These are phyloP conservation scores for Mycetomoellerius zeteki DNA, from an alignment of 1,140 invertebrate species.

Conservation along the genomic window DNA sequence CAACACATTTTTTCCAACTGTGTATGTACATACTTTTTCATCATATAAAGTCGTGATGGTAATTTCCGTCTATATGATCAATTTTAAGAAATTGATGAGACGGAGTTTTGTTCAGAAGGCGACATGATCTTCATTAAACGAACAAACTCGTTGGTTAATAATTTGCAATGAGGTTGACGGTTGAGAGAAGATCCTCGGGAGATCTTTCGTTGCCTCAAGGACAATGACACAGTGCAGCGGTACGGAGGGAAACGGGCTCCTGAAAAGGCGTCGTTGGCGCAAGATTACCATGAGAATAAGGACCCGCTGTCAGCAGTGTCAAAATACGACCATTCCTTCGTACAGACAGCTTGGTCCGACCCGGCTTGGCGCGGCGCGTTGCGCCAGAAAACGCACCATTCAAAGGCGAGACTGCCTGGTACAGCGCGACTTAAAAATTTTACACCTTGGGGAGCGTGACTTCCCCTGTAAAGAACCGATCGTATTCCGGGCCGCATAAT, in stretches of 20 bases:
- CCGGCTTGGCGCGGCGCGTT: not conserved
- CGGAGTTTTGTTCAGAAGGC: not conserved
- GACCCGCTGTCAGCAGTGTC: conserved; percentile 70
- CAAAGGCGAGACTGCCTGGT: conserved; percentile 14
- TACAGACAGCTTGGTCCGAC: not conserved
- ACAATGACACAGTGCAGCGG: conserved; percentile 15
- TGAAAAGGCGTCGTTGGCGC: conserved; percentile 43
- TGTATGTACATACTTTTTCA: too few species aligned
- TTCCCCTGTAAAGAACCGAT: conserved; percentile 14
- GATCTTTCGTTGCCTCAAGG: conserved; percentile 36
- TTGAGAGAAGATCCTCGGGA: conserved; percentile 5
- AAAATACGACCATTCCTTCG: conserved; percentile 71
- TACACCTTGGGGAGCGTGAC: conserved; percentile 33
- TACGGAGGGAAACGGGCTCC: not conserved
- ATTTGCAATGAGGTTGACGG: not conserved
- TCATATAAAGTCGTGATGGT: too few species aligned
- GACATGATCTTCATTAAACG: not conserved
- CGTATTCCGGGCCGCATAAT: conserved; percentile 37
- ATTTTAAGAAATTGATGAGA: not conserved
- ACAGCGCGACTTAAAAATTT: conserved; percentile 57
- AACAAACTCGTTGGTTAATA: not conserved
- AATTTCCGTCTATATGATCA: not conserved
- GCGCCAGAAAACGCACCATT: conserved; percentile 43
- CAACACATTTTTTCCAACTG: too few species aligned
- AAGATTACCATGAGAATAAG: conserved; percentile 74